Base-by-base conservation (phyloP, 2,797 vertebrate species). In the Uromys caudimaculatus region DNA sequence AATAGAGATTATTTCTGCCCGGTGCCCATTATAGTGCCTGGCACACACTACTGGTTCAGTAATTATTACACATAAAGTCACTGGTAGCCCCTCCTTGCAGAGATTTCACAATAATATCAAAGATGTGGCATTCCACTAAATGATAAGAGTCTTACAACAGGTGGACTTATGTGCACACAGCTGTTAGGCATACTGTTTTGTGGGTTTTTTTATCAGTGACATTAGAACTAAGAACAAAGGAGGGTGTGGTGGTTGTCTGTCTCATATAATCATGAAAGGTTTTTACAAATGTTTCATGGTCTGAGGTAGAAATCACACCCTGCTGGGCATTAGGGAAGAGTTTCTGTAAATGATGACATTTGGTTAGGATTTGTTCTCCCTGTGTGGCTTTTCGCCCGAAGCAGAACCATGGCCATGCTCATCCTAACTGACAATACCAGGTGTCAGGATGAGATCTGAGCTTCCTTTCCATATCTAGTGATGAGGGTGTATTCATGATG, bases 161-260 rank as follows among this genome's bases (percentile, higher is more conserved):
- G 35, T 56, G 6, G 73, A 56, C 32, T 60, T 44, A 13, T 64
- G 27, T 54, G 21, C 17, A 44, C 77, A 23, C 2, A 35, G 56
- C 76, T 79, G 23, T 79, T 23, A 29, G n/a, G 64, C 83, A 56
- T 60, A 52, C 32, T 85, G 3, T 58, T 96, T 76, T 95, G 38
- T 76, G 29, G 0, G 1, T 82, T 95, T 94, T 73, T 52, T 95
- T 81, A 89, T 90, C 69, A 89, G 54, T 92, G 23, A 69, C 17
- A 60, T 56, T 89, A 44, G 24, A 85, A 86, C 8, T 89, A 7
- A 54, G 92, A 89, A 84, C 54, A 91, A 95, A 93, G 50, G 29
- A 11, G 21, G 19, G 17, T 73, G 52, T 4, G 60, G 23, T 82
- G 16, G 32, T 35, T 38, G 6, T 27, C 41, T 83, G 23, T 21